Conservation (phyloP, 2,797 vertebrate species). For the Basileuterus tristriatus region DNA sequence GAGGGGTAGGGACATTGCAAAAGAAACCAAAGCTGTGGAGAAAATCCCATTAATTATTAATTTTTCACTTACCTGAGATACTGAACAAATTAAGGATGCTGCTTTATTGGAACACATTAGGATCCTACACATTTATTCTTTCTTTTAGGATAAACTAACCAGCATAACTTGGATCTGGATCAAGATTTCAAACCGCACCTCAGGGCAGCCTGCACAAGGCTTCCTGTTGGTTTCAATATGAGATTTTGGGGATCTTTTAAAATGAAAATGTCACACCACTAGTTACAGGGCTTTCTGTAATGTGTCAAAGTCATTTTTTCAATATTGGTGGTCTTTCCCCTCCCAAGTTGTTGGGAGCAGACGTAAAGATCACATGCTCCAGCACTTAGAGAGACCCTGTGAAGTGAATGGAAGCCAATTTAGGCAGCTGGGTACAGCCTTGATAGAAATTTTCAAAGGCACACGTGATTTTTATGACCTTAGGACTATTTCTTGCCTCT, state of each 20-base stretch:
- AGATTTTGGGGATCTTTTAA: background rate
- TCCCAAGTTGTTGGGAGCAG: background rate
- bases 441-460: background rate
- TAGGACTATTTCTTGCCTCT: background rate
- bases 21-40: background rate
- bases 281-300: background rate
- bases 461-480: background rate
- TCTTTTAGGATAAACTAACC: background rate
- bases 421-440: background rate
- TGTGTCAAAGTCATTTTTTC: background rate
- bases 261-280: background rate
- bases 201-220: background rate
- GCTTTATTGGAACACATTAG: background rate
- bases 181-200: background rate
- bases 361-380: background rate
- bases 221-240: background rate
- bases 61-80: background rate
- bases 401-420: slow-evolving; percentile 26
- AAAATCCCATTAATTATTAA: background rate
- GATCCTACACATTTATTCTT: background rate
- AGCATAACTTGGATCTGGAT: background rate
- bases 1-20: background rate
- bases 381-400: background rate
- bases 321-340: background rate
- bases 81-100: background rate